Conservation (phyloP, 1,140 invertebrate genomes). For the Drusus annulatus region DNA sequence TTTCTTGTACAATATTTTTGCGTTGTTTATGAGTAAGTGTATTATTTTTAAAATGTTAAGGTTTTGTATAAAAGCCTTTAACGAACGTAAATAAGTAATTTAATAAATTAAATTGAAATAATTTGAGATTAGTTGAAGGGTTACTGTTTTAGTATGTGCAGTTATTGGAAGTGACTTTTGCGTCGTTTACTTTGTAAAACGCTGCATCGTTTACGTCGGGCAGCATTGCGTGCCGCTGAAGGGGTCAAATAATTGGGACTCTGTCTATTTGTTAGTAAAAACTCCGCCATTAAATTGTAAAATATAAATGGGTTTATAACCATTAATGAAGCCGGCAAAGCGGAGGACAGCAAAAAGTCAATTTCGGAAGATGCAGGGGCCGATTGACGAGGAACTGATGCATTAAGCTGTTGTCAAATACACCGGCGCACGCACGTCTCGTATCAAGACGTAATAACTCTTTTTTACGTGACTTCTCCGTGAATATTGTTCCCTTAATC, state of each 20-base stretch:
- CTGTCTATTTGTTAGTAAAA: conserved; percentile 25
- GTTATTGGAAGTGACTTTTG: conserved; percentile 13
- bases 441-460: neutral
- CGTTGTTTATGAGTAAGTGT: too few species aligned
- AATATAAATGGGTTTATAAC: conserved; percentile 27
- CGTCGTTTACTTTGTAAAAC: conserved; percentile 24
- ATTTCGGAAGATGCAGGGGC: neutral
- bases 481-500: neutral
- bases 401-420: neutral
- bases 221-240: conserved; percentile 22
- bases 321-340: conserved; percentile 1
- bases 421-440: neutral
- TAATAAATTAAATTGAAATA: too few species aligned
- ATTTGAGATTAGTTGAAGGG: too few species aligned
- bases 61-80: too few species aligned
- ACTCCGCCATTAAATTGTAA: conserved; percentile 28
- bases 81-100: too few species aligned
- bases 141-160: neutral
- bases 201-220: neutral
- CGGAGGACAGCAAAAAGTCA: neutral
- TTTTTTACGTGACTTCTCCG: neutral
- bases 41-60: too few species aligned
- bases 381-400: neutral
- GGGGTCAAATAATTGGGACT: conserved; percentile 25
- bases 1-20: too few species aligned